These are phyloP conservation scores for Philaethria dido DNA, from an alignment of 2,888 invertebrate genomes.

Conservation along the genomic window DNA sequence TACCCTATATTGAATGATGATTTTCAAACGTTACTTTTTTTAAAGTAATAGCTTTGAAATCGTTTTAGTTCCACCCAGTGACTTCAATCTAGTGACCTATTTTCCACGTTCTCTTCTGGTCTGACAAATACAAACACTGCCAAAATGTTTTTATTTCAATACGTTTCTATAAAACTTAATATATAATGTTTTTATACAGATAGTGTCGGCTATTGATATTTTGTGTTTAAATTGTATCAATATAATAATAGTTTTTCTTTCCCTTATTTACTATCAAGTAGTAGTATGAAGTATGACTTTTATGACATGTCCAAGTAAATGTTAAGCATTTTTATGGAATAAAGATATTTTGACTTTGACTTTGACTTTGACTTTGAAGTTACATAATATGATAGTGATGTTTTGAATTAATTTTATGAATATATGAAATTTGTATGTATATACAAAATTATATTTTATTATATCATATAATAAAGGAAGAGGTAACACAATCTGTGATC, in stretches of 20 bases:
- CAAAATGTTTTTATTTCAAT: slow-evolving; percentile 24
- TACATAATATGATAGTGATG: too few species aligned
- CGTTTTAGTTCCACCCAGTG: slow-evolving; percentile 25
- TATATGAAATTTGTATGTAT: too few species aligned
- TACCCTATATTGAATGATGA: slow-evolving; percentile 8
- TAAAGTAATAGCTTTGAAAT: slow-evolving; percentile 27
- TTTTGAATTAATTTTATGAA: too few species aligned
- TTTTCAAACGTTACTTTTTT: slow-evolving; percentile 16
- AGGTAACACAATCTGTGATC: neutral
- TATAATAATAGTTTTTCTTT: neutral
- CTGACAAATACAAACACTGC: slow-evolving; percentile 25
- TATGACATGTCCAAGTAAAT: too few species aligned
- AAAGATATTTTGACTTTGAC: too few species aligned
- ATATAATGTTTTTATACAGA: neutral
- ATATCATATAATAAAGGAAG: neutral
- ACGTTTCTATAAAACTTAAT: neutral
- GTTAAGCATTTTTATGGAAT: too few species aligned
- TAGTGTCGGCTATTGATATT: neutral
- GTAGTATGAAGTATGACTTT: too few species aligned
- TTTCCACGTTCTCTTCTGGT: slow-evolving; percentile 17
- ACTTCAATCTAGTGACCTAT: slow-evolving; percentile 27
- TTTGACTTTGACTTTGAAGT: too few species aligned
- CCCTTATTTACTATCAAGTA: neutral
- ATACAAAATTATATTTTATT: too few species aligned
- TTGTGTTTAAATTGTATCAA: neutral